These are phyloP conservation scores for Orchestes rusci DNA, from an alignment of 2,888 invertebrate species.

Conservation along the genomic window DNA sequence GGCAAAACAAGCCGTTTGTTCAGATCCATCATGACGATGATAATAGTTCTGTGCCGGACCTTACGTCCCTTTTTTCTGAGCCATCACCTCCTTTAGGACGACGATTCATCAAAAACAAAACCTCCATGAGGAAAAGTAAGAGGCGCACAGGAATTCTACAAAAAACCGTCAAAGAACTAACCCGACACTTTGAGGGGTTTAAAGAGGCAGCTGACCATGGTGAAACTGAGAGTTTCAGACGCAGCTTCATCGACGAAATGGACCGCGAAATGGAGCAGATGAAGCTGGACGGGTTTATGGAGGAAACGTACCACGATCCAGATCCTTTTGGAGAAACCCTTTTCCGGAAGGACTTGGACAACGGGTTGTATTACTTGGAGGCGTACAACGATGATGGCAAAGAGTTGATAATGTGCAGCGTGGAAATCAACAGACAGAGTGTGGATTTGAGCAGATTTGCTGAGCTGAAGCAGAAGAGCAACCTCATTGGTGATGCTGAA, in stretches of 20 bases:
- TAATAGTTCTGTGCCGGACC: not conserved
- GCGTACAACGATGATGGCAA: slow-evolving; percentile 34
- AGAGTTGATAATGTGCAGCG: slow-evolving; percentile 32
- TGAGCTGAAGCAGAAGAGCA: slow-evolving; percentile 7
- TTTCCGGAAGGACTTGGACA: slow-evolving; percentile 27
- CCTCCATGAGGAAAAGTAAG: slow-evolving; percentile 1
- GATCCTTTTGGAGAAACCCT: slow-evolving; percentile 25
- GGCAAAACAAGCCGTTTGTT: slow-evolving; percentile 16
- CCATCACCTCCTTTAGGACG: not conserved
- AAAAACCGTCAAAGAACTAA: slow-evolving; percentile 11
- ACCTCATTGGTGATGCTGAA: slow-evolving; percentile 8
- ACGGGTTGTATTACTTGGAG: slow-evolving; percentile 31
- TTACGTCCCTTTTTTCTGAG: too few relatives aligned
- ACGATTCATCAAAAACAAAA: slow-evolving; percentile 12
- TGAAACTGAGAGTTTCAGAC: slow-evolving; percentile 27
- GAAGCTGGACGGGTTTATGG: slow-evolving; percentile 28
- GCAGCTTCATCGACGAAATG: slow-evolving; percentile 26
- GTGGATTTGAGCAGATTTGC: slow-evolving; percentile 16
- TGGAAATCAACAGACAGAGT: slow-evolving; percentile 29
- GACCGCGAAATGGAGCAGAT: slow-evolving; percentile 28
- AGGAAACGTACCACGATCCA: slow-evolving; percentile 3
- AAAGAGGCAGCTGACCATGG: slow-evolving; percentile 26
- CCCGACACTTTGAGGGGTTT: slow-evolving; percentile 24
- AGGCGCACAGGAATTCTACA: slow-evolving; percentile 13
- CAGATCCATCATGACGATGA: slow-evolving; percentile 8